Evolutionary conservation across 2,888 invertebrate genomes (phyloP), one percentile per base, ranked within the genome.

Genomic region (Thelaira solivaga): DNA sequence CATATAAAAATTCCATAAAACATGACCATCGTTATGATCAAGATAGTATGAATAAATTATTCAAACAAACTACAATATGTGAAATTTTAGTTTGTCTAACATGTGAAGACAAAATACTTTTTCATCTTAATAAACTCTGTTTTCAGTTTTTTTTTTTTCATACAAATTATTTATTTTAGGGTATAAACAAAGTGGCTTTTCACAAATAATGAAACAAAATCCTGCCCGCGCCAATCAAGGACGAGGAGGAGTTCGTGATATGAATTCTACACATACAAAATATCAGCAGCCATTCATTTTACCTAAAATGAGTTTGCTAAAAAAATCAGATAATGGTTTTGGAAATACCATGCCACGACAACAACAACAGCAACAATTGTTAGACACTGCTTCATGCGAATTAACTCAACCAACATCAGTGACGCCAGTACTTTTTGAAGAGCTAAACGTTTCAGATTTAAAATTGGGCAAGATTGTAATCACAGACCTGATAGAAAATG

Each of bases 401-500:
- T 10, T 11, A 20, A 43, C 20, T 18, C 11, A 20, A 10, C 20
- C 10, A 36, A 11, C 2, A 6, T 2, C 34, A 0, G 6, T 6
- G 4, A 11, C n/a, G 62, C 45, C 31, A 49, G 84, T 84, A 29
- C 81, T 84, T n/a, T 86, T 85, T 49, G 82, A 82, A 29, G 81
- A 83, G 29, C 83, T 85, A 2, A 81, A 65, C 10, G 75, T 81
- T 3, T 80, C 24, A 7, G 86, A 86, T 34, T 20, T 83, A 0
- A 83, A 82, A 51, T 43, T 83, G 0, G 84, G 84, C 6, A 85
- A 83, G 36, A 82, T 85, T 0, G 84, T 86, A 20, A 77, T 87
- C 4, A 82, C 83, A 1, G 86, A 88, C 75, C 84, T 88, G 78
- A 71, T 87, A 10, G 86, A 88, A 43, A 74, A 82, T 31, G 82